phyloP scores from a whole-genome alignment of 2,888 invertebrate species.

The Venustoraphidia nigricollis region DNA sequence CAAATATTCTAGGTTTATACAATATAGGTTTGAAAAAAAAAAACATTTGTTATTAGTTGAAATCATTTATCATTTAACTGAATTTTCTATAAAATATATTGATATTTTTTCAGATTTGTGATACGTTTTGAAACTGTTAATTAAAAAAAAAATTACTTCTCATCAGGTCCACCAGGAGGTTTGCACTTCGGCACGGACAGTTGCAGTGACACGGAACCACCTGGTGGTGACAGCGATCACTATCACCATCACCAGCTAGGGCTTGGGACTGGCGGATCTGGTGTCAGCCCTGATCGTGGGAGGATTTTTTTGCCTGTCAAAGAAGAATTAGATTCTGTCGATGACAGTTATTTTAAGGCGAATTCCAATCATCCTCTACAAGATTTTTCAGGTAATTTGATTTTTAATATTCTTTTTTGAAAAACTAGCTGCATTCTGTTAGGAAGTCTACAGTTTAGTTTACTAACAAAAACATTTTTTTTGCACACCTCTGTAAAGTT shows the following conservation, averaged over 20 bases:
- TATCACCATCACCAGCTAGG: constrained; percentile 14
- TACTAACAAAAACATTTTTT: too few relatives aligned
- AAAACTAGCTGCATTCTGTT: too few relatives aligned
- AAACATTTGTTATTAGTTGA: too few relatives aligned
- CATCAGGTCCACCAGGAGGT: constrained; percentile 26
- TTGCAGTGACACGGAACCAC: constrained; percentile 31
- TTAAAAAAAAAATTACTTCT: constrained; percentile 1
- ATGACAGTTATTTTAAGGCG: constrained; percentile 19
- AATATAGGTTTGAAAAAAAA: too few relatives aligned
- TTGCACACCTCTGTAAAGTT: too few relatives aligned
- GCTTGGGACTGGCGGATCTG: constrained; percentile 14
- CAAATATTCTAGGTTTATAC: too few relatives aligned
- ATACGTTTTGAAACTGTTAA: constrained; percentile 1
- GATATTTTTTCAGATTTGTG: neutral
- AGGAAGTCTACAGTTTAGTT: too few relatives aligned
- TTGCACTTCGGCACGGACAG: constrained; percentile 32
- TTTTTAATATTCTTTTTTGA: neutral
- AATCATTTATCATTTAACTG: too few relatives aligned
- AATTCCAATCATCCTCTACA: constrained; percentile 14
- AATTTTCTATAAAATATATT: too few relatives aligned
- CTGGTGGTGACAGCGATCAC: constrained; percentile 21
- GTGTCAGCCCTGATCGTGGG: constrained; percentile 12
- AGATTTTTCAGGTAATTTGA: constrained; percentile 18
- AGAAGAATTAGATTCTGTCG: constrained; percentile 27
- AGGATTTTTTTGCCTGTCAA: constrained; percentile 27